A percentile compares a stretch with the other conserved stretches of the same genome.
Conservation (phyloP, 2,113 vertebrate species). For the Empidonax alnorum region DNA sequence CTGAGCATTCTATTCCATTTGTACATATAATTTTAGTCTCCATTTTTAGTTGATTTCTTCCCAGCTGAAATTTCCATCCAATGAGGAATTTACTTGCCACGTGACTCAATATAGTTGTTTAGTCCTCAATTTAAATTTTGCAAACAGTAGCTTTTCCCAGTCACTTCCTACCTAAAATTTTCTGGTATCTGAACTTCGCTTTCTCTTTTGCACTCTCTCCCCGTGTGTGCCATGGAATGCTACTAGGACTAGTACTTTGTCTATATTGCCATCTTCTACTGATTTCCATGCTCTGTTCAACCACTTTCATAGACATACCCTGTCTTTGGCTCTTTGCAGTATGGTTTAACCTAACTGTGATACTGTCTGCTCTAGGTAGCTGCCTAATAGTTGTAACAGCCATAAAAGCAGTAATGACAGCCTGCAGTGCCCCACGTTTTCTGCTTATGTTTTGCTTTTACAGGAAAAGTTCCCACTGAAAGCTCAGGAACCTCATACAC, state of each 20-base stretch:
- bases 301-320: neutral
- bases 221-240: too few species aligned
- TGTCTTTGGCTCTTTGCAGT: neutral
- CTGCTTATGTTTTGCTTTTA: neutral
- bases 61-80: neutral
- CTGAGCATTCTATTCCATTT: neutral
- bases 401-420: rapidly evolving
- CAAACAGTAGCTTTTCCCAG: neutral
- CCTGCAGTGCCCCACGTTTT: neutral
- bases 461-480: neutral
- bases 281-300: neutral
- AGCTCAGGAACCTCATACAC: neutral
- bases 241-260: neutral
- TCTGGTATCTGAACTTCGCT: neutral
- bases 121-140: neutral
- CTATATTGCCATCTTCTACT: neutral
- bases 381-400: neutral
- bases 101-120: neutral
- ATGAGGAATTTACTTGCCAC: neutral
- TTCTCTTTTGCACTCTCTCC: neutral
- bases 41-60: neutral
- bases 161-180: neutral
- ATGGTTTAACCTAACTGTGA: neutral
- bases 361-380: neutral
- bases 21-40: neutral